These are phyloP conservation scores for Amiota minor DNA, from an alignment of 2,888 invertebrate species.

Conservation along the genomic window DNA sequence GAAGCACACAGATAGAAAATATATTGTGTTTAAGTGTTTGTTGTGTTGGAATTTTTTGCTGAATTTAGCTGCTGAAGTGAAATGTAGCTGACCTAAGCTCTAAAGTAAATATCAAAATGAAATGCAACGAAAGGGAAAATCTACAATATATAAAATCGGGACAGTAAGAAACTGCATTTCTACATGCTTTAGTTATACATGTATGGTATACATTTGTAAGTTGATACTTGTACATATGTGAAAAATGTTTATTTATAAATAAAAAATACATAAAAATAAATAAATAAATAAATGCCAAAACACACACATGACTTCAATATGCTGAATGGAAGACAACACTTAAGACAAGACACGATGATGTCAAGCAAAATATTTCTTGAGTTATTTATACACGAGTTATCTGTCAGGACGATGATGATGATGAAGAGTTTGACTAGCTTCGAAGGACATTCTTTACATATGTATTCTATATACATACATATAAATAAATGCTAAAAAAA, in stretches of 20 bases:
- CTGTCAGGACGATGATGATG: not conserved
- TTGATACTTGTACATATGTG: too few species aligned
- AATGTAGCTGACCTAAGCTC: constrained; percentile 70
- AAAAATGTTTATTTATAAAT: not conserved
- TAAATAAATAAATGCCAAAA: constrained; percentile 10
- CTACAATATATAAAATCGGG: not conserved
- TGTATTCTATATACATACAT: not conserved
- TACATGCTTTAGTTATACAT: too few species aligned
- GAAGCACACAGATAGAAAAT: too few species aligned
- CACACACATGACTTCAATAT: constrained; percentile 12
- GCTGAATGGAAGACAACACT: constrained; percentile 12
- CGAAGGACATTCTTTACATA: constrained; percentile 9
- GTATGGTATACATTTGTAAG: not conserved
- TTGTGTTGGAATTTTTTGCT: constrained; percentile 9
- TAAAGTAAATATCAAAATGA: constrained; percentile 54
- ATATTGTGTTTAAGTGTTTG: constrained; percentile 18
- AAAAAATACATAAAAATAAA: not conserved
- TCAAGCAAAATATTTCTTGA: not conserved
- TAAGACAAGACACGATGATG: not conserved
- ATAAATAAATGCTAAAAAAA: not conserved
- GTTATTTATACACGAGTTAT: not conserved
- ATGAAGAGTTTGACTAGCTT: not conserved
- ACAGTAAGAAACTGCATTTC: not conserved
- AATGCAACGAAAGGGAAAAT: constrained; percentile 29
- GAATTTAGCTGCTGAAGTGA: constrained; percentile 60